These are phyloP conservation scores for Threskiornis aethiopicus DNA, from an alignment of 2,797 vertebrate species.

Conservation along the genomic window DNA sequence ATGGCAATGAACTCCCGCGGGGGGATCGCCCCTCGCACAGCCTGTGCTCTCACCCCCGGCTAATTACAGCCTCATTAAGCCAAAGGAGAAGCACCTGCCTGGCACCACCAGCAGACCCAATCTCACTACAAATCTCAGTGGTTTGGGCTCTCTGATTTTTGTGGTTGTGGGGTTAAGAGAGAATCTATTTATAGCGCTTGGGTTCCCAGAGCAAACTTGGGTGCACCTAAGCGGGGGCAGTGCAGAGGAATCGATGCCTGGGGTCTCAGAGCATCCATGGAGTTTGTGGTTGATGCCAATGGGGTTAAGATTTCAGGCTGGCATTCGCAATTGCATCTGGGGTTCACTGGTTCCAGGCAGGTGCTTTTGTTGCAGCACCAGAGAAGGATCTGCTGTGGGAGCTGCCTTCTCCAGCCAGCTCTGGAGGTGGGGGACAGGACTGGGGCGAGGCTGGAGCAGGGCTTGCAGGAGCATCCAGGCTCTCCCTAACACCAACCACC, in stretches of 20 bases:
- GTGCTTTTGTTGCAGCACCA: too few species aligned
- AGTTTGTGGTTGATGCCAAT: neutral
- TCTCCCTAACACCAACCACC: neutral
- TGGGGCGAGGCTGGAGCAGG: neutral
- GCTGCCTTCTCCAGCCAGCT: neutral
- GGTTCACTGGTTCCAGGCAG: fast-evolving
- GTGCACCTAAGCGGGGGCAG: fast-evolving
- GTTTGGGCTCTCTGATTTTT: neutral
- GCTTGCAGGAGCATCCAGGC: neutral
- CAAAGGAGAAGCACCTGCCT: neutral
- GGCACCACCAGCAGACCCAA: neutral
- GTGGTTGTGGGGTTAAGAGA: neutral
- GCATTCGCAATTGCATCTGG: neutral
- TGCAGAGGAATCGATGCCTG: fast-evolving
- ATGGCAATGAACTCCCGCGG: neutral
- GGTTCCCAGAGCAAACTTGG: fast-evolving
- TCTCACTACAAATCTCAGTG: fast-evolving
- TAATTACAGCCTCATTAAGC: neutral
- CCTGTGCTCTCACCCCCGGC: neutral
- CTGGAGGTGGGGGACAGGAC: neutral
- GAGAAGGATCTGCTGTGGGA: neutral
- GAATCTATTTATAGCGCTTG: fast-evolving
- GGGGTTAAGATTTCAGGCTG: neutral
- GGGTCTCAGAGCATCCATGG: fast-evolving
- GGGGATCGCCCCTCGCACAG: neutral